Base-by-base conservation (phyloP, 1,140 invertebrate genomes). In the Carposina sasakii region DNA sequence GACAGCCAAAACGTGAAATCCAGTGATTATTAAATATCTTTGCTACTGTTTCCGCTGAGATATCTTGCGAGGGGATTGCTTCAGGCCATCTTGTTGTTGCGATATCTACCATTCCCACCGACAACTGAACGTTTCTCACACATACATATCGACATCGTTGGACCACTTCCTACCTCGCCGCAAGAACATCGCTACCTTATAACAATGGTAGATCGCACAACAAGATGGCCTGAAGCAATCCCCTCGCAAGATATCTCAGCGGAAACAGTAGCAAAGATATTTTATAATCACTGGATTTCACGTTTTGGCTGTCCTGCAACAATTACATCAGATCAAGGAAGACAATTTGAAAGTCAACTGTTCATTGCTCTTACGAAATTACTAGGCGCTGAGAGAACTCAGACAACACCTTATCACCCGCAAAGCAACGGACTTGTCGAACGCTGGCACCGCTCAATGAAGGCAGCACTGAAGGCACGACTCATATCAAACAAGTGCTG, bases 221-320 rank as follows among this genome's bases (percentile, higher is more conserved):
- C 86, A 2, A 49, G 76, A 9, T 88, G 78, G 81, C 79, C 73
- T 0, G 85, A 86, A 63, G 75, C 77, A 2, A 48, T 81, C n/a
- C 85, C 86, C 2, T 22, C 86, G 0, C 13, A 43, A 12, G 73
- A 87, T 19, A 82, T 78, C 1, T 54, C 66, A 8, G 77, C 81
- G 5, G 54, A 63, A 17, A 49, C 34, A 2, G 54, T 68, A 19
- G 60, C 63, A 4, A 46, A 19, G 42, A 33, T 24, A 8, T 36
- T 71, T 12, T 46, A 48, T 21, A 22, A 37, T n/a, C 22, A 46
- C 3, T 78, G 73, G 67, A 62, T 76, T 9, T 28, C 48, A 1
- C 51, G 63, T 6, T 81, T 63, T 48, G 75, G 75, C 2, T 55
- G 59, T n/a, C 71, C 75, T 0, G 2, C 51, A 1, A 41, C 42